phyloP scores from a whole-genome alignment of 2,888 invertebrate species.

The Morpho deidamia region DNA sequence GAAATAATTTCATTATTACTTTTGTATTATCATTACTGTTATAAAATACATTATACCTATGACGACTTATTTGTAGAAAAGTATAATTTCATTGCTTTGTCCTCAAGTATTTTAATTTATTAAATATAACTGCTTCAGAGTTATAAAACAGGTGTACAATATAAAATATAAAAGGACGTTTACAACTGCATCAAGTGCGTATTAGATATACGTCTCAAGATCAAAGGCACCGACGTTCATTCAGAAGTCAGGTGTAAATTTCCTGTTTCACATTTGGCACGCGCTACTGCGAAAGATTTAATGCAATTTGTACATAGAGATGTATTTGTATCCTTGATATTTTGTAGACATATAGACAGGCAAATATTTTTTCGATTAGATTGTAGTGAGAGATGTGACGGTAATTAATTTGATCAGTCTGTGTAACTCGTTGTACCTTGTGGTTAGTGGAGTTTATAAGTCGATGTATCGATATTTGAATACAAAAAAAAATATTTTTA shows the following conservation, averaged over 20 bases:
- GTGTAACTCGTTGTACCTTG: conserved; percentile 48
- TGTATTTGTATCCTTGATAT: background rate
- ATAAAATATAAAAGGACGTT: too few species aligned
- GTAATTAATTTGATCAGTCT: conserved; percentile 75
- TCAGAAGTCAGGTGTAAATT: conserved; percentile 64
- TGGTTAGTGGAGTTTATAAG: conserved; percentile 40
- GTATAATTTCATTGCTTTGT: too few species aligned
- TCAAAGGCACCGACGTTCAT: conserved; percentile 48
- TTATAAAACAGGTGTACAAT: too few species aligned
- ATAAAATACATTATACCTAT: too few species aligned
- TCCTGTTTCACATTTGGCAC: conserved; percentile 69
- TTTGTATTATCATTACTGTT: too few species aligned
- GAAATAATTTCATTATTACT: too few species aligned
- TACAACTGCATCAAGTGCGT: too few species aligned
- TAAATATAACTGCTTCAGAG: too few species aligned
- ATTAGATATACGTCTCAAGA: background rate
- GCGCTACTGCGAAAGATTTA: conserved; percentile 55
- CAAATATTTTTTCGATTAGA: conserved; percentile 47
- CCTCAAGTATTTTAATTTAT: too few species aligned
- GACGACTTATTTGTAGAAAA: too few species aligned
- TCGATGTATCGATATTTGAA: conserved; percentile 24
- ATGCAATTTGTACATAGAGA: conserved; percentile 42
- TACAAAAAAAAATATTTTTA: conserved; percentile 5
- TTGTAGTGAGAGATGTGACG: conserved; percentile 62
- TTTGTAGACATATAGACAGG: conserved; percentile 35